Conservation (phyloP, 2,113 vertebrate species). For the Larimichthys crocea region DNA sequence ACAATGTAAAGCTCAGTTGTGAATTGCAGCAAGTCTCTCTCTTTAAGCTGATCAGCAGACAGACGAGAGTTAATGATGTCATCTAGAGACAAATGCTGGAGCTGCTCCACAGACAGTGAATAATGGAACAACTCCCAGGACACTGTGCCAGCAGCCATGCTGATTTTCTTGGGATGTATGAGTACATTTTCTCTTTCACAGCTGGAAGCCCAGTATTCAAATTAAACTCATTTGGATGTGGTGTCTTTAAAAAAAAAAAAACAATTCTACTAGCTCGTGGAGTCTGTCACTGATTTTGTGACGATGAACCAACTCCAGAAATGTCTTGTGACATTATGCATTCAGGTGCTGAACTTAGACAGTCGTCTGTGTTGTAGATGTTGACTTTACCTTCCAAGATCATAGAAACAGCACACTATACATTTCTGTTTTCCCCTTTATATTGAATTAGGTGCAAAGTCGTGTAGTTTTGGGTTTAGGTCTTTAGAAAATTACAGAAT, state of each 20-base stretch:
- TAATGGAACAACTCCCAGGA: conserved; percentile 10
- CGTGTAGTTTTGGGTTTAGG: not conserved
- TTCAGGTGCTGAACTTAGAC: not conserved
- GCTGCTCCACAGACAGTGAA: conserved; percentile 10
- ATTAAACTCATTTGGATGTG: conserved; percentile 35
- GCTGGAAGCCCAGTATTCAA: conserved; percentile 46
- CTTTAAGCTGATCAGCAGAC: conserved; percentile 12
- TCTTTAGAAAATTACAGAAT: not conserved
- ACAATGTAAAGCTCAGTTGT: not conserved
- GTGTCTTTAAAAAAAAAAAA: not conserved
- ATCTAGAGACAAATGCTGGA: conserved; percentile 23
- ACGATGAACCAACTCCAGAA: not conserved
- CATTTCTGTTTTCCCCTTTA: not conserved
- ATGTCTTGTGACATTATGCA: not conserved
- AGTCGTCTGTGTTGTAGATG: not conserved
- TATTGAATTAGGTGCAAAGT: not conserved
- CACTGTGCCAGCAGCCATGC: conserved; percentile 28
- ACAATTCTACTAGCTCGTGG: not conserved
- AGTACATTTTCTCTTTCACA: conserved; percentile 44
- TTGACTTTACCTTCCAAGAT: not conserved
- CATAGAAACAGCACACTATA: not conserved
- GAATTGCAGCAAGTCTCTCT: not conserved
- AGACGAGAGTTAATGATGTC: conserved; percentile 5
- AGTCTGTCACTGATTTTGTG: not conserved
- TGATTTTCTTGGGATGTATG: conserved; percentile 35